phyloP scores from a whole-genome alignment of 2,113 vertebrate genomes.

The Polyodon spathula region DNA sequence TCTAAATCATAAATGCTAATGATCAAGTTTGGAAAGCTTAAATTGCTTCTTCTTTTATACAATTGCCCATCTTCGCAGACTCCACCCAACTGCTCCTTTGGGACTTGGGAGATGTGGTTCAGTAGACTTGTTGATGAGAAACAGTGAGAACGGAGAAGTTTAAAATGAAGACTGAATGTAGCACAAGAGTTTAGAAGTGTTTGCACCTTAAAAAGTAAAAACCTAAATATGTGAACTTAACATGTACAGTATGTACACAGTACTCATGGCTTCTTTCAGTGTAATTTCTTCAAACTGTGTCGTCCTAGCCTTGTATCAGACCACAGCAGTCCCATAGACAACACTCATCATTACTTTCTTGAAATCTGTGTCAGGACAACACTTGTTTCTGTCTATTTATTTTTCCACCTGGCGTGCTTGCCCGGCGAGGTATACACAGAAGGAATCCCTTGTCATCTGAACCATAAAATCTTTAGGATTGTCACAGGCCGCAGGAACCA shows the following conservation, averaged over 20 bases:
- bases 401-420: neutral
- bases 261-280: conserved; percentile 3
- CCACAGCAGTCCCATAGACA: neutral
- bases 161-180: conserved; percentile 37
- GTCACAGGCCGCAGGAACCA: conserved; percentile 28
- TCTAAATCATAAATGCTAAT: conserved; percentile 68
- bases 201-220: conserved; percentile 30
- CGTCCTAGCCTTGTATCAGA: neutral
- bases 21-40: conserved; percentile 64
- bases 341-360: neutral
- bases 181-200: conserved; percentile 28
- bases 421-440: neutral
- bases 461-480: conserved; percentile 15
- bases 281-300: neutral
- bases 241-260: neutral
- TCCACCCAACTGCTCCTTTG: conserved; percentile 22
- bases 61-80: conserved; percentile 34
- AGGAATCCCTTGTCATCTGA: conserved; percentile 25
- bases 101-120: conserved; percentile 7
- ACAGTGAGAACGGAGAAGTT: conserved; percentile 19
- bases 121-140: conserved; percentile 19
- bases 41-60: conserved; percentile 34
- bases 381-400: neutral
- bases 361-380: no score
- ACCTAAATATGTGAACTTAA: conserved; percentile 29